Base-by-base conservation (phyloP, 2,888 invertebrate species). In the Meiosimyza platycephala region DNA sequence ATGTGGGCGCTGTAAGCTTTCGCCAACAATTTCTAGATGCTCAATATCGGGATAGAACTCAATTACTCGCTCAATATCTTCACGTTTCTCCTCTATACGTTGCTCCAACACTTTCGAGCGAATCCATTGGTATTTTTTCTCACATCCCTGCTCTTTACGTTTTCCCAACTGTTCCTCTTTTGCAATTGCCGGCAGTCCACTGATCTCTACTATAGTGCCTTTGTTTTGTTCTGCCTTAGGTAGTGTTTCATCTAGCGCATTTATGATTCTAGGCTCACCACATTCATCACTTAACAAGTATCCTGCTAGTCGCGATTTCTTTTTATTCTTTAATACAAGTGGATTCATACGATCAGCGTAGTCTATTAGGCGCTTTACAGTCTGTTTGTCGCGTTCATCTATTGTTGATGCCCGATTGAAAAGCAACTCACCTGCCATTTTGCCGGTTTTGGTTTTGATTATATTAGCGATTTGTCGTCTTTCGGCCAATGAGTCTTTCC, bases 261-360 rank as follows among this genome's bases (percentile, higher is more conserved):
- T 63, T 6, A 80, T 16, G 9, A 40, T 40, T 9, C 40, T 40
- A 40, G 40, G 40, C 9, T 60, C 55, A 22, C 15, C 12, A 13
- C 77, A 78, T 1, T 66, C 75, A 1, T 71, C 47, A 0, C 12
- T 1, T 33, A 80, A 59, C 16, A 55, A 40, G 13, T 75, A 76
- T 13, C 73, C 78, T 0, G 71, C 75, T 47, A 83, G 69, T 5
- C 55, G 52, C 0, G 18, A 55, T 0, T 59, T 52, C 4, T 70
- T 54, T 50, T 66, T 77, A 1, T 51, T 5, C 1, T 9, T 62
- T 0, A 80, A 68, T 0, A 28, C 50, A 1, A 71, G 28, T 4
- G 85, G 83, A 69, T 79, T 79, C 74, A 84, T 67, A 54, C 84
- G 80, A 0, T 72, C 73, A 0, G 85, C 84, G 63, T 73, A 77